These are phyloP conservation scores for Epicauta chinensis DNA, from an alignment of 1,140 invertebrate species.

Conservation along the genomic window DNA sequence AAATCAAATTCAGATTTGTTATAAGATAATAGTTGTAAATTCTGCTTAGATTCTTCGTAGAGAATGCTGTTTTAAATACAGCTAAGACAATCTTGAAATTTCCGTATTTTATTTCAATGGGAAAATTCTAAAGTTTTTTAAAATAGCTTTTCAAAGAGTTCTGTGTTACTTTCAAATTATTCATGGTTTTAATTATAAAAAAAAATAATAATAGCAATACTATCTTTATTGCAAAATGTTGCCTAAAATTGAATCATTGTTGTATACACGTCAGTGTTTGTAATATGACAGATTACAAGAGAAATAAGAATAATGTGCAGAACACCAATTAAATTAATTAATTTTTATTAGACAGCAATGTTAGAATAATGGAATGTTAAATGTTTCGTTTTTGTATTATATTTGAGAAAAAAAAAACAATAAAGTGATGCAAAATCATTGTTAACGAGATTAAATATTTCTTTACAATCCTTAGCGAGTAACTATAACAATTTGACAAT, in stretches of 20 bases:
- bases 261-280: slow-evolving; percentile 28
- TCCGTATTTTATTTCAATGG: no score
- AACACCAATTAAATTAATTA: slow-evolving; percentile 40
- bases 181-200: neutral
- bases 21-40: slow-evolving; percentile 21
- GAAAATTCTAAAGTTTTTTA: slow-evolving; percentile 5
- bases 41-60: slow-evolving; percentile 14
- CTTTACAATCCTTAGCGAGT: no score
- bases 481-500: no score
- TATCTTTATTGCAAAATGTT: slow-evolving; percentile 22
- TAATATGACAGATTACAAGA: slow-evolving; percentile 15
- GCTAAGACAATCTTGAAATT: slow-evolving; percentile 23
- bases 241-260: slow-evolving; percentile 25
- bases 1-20: neutral
- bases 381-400: slow-evolving; percentile 41
- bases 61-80: slow-evolving; percentile 9
- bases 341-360: slow-evolving; percentile 33
- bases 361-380: slow-evolving; percentile 39
- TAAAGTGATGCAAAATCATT: slow-evolving; percentile 35
- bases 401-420: slow-evolving; percentile 32
- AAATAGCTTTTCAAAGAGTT: neutral
- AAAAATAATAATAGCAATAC: slow-evolving; percentile 10
- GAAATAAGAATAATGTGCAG: slow-evolving; percentile 33
- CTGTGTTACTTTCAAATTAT: neutral
- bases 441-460: slow-evolving; percentile 6